Evolutionary conservation across 2,888 invertebrate species (phyloP).

Genomic region (Druceiella hillmani): DNA sequence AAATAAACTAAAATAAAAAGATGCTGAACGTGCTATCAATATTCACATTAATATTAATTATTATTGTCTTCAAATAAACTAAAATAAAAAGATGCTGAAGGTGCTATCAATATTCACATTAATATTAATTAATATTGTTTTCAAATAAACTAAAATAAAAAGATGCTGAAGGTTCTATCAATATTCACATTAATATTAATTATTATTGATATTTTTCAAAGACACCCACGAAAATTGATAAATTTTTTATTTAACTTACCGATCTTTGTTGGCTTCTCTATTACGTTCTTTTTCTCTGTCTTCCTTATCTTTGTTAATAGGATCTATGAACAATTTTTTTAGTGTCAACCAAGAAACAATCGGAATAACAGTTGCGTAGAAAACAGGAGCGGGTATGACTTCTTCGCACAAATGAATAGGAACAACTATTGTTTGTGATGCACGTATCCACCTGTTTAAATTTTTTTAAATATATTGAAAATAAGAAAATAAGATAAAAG

Average conservation of each 20-base stretch:
- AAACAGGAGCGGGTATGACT: constrained; percentile 81
- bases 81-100: too few species aligned
- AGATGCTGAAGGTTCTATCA: too few species aligned
- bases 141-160: too few species aligned
- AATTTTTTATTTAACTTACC: constrained; percentile 36
- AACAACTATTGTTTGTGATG: constrained; percentile 82
- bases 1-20: too few species aligned
- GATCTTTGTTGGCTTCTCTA: constrained; percentile 72
- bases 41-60: too few species aligned
- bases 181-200: too few species aligned
- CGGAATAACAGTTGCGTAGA: constrained; percentile 91
- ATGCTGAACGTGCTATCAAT: too few species aligned
- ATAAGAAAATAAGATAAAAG: neutral
- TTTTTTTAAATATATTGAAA: neutral
- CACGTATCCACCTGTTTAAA: constrained; percentile 73
- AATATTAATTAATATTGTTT: too few species aligned
- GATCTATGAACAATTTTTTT: constrained; percentile 81
- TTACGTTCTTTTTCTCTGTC: constrained; percentile 76
- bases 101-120: too few species aligned
- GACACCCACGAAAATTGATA: neutral
- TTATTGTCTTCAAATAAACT: too few species aligned
- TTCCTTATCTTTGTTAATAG: constrained; percentile 71
- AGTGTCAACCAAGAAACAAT: constrained; percentile 73
- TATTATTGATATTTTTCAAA: too few species aligned
- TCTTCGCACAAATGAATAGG: constrained; percentile 90